Evolutionary conservation across 2,888 invertebrate genomes (phyloP).

Genomic region (Carcina quercana): DNA sequence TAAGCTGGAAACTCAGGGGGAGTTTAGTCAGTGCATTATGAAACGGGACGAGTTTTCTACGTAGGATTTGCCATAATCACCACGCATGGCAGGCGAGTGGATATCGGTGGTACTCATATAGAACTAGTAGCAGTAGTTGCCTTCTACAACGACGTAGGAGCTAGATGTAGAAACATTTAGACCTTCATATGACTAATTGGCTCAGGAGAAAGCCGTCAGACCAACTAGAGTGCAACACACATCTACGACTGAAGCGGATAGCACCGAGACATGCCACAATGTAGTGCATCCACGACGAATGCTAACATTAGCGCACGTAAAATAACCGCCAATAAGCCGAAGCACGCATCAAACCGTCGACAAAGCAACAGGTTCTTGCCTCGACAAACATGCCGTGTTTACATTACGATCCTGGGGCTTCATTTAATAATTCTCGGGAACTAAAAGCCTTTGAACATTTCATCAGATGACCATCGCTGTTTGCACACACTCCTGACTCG

Average conservation of each 20-base stretch:
- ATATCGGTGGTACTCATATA: too few species aligned
- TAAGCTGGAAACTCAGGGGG: too few species aligned
- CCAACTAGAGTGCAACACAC: too few species aligned
- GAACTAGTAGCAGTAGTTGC: too few species aligned
- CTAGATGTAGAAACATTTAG: too few species aligned
- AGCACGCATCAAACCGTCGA: conserved; percentile 63
- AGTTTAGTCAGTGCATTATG: too few species aligned
- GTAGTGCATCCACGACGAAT: conserved; percentile 56
- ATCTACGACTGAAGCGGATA: conserved; percentile 3
- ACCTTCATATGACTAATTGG: too few species aligned
- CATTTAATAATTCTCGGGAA: conserved; percentile 75
- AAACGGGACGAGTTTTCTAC: too few species aligned
- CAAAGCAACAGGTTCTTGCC: conserved; percentile 70
- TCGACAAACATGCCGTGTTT: conserved; percentile 66
- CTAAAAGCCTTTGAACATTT: conserved; percentile 75
- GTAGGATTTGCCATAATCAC: too few species aligned
- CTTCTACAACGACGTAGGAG: too few species aligned
- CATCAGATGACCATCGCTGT: conserved; percentile 73
- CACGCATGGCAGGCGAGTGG: too few species aligned
- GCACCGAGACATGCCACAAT: conserved; percentile 38
- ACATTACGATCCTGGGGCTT: conserved; percentile 72
- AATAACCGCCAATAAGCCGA: conserved; percentile 70
- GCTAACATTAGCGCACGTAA: conserved; percentile 68
- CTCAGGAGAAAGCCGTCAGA: too few species aligned
- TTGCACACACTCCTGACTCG: conserved; percentile 70